Evolutionary conservation across 2,888 invertebrate species (phyloP), one percentile per base, ranked within the genome.

Genomic region (Galeopsomyia nigrocyanea): DNA sequence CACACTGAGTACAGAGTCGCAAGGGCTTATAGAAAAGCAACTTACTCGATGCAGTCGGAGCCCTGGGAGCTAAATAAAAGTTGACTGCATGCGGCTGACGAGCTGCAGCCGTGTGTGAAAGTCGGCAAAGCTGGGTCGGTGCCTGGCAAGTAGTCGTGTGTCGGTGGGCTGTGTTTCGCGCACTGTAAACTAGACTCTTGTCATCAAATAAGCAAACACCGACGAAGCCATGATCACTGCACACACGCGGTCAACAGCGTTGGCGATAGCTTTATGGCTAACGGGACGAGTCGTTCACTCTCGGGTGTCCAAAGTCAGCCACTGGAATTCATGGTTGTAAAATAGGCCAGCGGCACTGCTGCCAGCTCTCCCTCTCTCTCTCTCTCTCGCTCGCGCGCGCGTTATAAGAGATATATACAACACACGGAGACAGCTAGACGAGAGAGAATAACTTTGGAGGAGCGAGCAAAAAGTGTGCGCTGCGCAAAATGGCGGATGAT

Each of bases 401-500:
- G 39, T 39, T 39, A 26, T 39, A n/a, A n/a, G 56, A 60, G 46
- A 47, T 56, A 67, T 50, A 64, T 26, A 26, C 26, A 26, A 26
- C 66, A 77, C 76, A 71, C 51, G 13, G 17, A 22, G 46, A 53
- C 7, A 53, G 16, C 26, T 26, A 49, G 31, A 16, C 39, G 10
- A 69, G 77, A 69, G 77, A 80, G 80, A 79, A 26, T 26, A 26
- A 5, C 26, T 26, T 78, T 81, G 77, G 77, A 73, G 77, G 10
- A 10, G 61, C 46, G 61, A 26, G 39, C 31, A 56, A 21, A 5
- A 19, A 3, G 47, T 26, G 22, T 14, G 14, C 13, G 14, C 22
- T 17, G 19, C 39, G 80, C 82, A 82, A 82, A 82, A 82, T 82
- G 82, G 82, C 82, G 82, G 80, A 82, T 39, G 39, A 39, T 82